Percentiles rank a stretch among this genome's conserved stretches.
Conservation (phyloP, 1,140 invertebrate genomes). For the Harpegnathos saltator region DNA sequence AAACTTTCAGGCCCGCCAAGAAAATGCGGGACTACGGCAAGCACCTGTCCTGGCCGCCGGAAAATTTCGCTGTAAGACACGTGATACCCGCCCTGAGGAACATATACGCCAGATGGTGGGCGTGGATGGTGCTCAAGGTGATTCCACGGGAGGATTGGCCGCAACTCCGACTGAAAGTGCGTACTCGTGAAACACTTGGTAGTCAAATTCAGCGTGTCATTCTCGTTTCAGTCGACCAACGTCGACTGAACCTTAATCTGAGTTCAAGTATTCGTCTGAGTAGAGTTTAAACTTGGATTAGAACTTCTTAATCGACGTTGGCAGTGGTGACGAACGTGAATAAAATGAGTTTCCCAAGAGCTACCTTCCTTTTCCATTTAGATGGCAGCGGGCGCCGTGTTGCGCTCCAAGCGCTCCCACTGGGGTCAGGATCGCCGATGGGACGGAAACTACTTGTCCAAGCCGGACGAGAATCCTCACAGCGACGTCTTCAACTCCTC, state of each 20-base stretch:
- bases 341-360: no score
- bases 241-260: no score
- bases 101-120: constrained; percentile 93
- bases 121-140: constrained; percentile 93
- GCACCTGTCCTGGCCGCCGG: constrained; percentile 92
- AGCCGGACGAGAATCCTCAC: constrained; percentile 91
- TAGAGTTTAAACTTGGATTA: no score
- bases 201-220: no score
- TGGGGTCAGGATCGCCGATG: constrained; percentile 95
- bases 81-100: constrained; percentile 88
- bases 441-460: constrained; percentile 96
- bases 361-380: constrained; percentile 77
- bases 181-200: constrained; percentile 26
- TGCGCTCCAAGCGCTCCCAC: constrained; percentile 90
- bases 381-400: constrained; percentile 92
- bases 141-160: constrained; percentile 95
- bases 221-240: no score
- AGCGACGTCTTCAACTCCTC: constrained; percentile 90
- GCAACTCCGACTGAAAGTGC: constrained; percentile 91
- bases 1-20: constrained; percentile 88
- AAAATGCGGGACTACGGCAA: constrained; percentile 92
- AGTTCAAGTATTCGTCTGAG: no score
- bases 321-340: no score
- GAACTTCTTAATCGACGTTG: no score
- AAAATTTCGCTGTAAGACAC: constrained; percentile 89